These are phyloP conservation scores for Nineta flava DNA, from an alignment of 2,888 invertebrate species.

Conservation along the genomic window DNA sequence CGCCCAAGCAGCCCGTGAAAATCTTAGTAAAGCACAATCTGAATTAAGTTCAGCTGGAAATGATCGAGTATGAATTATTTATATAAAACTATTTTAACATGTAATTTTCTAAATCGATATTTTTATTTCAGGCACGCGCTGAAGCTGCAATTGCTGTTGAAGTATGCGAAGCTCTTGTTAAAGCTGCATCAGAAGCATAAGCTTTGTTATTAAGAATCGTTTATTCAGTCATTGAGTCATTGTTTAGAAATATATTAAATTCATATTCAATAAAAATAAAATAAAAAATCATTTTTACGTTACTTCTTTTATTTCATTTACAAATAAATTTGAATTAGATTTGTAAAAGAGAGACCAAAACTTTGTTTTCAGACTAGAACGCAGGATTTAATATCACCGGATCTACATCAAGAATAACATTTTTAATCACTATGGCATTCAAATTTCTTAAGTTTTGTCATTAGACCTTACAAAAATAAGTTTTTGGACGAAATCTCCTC, in stretches of 20 bases:
- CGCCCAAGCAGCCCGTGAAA: slow-evolving; percentile 60
- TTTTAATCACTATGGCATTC: too few species aligned
- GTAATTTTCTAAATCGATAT: neutral
- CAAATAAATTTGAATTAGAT: too few species aligned
- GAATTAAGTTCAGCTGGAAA: slow-evolving; percentile 62
- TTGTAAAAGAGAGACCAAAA: too few species aligned
- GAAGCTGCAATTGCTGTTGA: slow-evolving; percentile 89
- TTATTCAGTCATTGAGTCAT: neutral
- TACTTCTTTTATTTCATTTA: neutral
- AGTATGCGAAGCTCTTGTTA: slow-evolving; percentile 85
- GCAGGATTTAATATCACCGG: too few species aligned
- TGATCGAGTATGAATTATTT: slow-evolving; percentile 45
- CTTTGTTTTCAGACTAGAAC: too few species aligned
- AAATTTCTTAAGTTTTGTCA: too few species aligned
- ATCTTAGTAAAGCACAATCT: slow-evolving; percentile 70
- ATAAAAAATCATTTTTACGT: neutral
- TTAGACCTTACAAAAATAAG: too few species aligned
- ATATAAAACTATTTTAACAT: neutral
- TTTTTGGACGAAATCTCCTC: too few species aligned
- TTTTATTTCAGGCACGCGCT: slow-evolving; percentile 47
- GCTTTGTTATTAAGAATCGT: neutral
- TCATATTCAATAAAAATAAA: neutral
- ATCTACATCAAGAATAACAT: too few species aligned
- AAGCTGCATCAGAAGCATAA: slow-evolving; percentile 47
- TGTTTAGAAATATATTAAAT: neutral